phyloP scores from a whole-genome alignment of 2,888 invertebrate genomes.

The Calameuta filiformis region DNA sequence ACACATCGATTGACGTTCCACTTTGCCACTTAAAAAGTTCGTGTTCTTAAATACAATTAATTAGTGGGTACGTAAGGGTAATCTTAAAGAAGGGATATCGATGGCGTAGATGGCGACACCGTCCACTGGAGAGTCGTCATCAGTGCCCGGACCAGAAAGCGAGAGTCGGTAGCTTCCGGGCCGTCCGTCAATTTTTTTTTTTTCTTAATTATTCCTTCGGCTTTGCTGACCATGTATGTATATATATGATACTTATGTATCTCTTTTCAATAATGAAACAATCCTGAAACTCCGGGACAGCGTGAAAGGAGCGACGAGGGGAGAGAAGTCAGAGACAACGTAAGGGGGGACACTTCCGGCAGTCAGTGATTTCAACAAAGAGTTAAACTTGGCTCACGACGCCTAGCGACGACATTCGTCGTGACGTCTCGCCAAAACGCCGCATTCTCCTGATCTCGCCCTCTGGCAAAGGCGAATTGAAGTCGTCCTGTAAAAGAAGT shows the following conservation, averaged over 20 bases:
- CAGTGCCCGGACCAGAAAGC: background rate
- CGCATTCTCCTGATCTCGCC: background rate
- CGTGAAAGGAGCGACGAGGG: background rate
- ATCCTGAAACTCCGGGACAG: background rate
- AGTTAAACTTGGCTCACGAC: background rate
- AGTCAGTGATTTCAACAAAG: background rate
- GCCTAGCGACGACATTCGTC: background rate
- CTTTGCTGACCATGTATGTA: background rate
- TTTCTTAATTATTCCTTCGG: background rate
- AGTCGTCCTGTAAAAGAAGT: background rate
- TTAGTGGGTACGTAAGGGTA: background rate
- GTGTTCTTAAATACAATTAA: background rate
- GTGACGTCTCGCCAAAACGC: background rate
- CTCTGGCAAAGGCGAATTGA: background rate
- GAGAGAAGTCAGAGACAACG: background rate
- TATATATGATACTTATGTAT: background rate
- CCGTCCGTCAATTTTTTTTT: background rate
- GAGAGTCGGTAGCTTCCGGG: background rate
- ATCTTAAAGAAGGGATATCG: background rate
- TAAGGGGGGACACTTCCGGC: background rate
- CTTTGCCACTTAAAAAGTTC: background rate
- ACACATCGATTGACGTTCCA: background rate
- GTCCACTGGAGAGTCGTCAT: background rate
- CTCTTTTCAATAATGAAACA: background rate
- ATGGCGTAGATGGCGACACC: background rate